phyloP scores from a whole-genome alignment of 2,888 invertebrate species.

The Strigamia maritima region DNA sequence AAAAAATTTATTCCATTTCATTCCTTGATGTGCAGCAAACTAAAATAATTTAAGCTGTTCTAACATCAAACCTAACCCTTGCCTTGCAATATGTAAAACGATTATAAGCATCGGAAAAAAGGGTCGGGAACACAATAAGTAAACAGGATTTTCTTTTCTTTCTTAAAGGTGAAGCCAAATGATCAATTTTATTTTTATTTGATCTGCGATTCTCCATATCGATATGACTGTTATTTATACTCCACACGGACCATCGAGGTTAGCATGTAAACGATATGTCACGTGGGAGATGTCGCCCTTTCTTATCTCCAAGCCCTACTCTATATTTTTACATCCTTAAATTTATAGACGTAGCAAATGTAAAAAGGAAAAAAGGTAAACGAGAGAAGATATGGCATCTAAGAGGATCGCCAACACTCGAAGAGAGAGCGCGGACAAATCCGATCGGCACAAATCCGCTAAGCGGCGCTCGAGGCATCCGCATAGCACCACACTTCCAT shows the following conservation, averaged over 20 bases:
- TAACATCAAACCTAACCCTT: background rate
- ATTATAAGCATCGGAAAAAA: background rate
- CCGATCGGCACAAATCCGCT: conserved; percentile 10
- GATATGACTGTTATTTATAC: background rate
- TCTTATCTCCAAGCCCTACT: background rate
- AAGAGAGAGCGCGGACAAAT: conserved; percentile 5
- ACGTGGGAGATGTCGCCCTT: conserved; percentile 5
- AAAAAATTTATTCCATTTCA: no score
- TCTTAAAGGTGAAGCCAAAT: background rate
- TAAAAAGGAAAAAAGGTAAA: background rate
- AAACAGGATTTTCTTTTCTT: background rate
- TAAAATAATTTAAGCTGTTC: background rate
- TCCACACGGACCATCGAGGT: background rate
- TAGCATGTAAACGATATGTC: background rate
- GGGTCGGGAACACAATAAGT: background rate
- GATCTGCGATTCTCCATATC: background rate
- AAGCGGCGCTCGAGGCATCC: conserved; percentile 2
- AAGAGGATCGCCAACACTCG: conserved; percentile 15
- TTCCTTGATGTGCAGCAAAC: no score
- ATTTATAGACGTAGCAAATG: background rate
- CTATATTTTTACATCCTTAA: conserved; percentile 5
- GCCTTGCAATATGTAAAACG: background rate
- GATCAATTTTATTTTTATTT: background rate
- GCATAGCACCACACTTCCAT: background rate
- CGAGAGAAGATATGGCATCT: background rate